These are phyloP conservation scores for Engraulis encrasicolus DNA, from an alignment of 2,113 vertebrate genomes.

Conservation along the genomic window DNA sequence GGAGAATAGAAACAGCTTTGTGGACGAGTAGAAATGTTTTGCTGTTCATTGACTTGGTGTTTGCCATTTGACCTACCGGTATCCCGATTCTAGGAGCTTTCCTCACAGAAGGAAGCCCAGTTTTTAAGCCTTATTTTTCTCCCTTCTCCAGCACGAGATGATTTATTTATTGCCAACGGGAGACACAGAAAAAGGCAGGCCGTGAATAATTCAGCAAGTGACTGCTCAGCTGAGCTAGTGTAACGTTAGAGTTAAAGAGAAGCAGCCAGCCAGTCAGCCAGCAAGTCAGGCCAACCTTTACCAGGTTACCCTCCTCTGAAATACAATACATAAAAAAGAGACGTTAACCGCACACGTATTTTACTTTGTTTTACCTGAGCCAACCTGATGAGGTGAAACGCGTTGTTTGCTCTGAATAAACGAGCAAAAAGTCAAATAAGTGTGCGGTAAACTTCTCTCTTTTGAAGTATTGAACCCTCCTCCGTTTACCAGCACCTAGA, in stretches of 20 bases:
- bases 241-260: slow-evolving; percentile 58
- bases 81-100: neutral
- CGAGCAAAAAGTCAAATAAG: too few species aligned
- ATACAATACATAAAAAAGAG: too few species aligned
- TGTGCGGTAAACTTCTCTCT: too few species aligned
- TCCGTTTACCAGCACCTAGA: too few species aligned
- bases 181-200: slow-evolving; percentile 60
- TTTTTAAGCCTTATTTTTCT: slow-evolving; percentile 52
- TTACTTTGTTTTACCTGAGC: too few species aligned
- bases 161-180: slow-evolving; percentile 76
- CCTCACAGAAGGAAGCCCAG: neutral
- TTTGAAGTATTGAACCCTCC: too few species aligned
- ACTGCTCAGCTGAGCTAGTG: slow-evolving; percentile 63
- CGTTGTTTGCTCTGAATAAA: too few species aligned
- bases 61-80: neutral
- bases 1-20: neutral
- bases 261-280: too few species aligned
- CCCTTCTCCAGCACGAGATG: slow-evolving; percentile 45
- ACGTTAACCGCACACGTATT: too few species aligned
- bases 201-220: slow-evolving; percentile 86
- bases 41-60: neutral
- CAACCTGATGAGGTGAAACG: too few species aligned
- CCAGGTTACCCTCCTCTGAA: neutral
- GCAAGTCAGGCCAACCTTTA: neutral
- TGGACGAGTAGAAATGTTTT: neutral